Evolutionary conservation across 2,797 vertebrate genomes (phyloP).

Genomic region (Coregonus suidteri): DNA sequence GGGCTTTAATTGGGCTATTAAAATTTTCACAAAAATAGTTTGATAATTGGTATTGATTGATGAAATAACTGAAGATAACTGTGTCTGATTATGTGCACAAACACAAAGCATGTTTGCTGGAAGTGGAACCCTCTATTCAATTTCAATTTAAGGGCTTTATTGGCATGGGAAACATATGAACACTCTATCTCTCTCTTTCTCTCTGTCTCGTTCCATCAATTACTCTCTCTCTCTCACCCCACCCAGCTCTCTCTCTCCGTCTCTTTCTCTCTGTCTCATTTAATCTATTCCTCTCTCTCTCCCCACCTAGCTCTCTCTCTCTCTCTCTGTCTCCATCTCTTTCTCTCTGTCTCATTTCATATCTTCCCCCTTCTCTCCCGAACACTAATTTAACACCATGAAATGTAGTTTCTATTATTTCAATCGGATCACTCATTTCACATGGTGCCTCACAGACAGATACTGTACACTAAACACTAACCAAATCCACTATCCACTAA

Average conservation of each 20-base stretch:
- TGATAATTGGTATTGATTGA: conserved; percentile 2
- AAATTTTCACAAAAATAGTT: background rate
- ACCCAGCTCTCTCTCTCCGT: too few species aligned
- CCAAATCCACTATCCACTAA: background rate
- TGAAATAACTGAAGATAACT: background rate
- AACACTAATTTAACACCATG: conserved; percentile 4
- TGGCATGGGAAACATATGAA: too few species aligned
- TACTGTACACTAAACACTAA: background rate
- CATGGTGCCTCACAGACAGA: background rate
- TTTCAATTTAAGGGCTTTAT: too few species aligned
- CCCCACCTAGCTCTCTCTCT: background rate
- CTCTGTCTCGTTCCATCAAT: too few species aligned
- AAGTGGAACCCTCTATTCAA: background rate
- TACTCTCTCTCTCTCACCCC: too few species aligned
- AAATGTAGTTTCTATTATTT: background rate
- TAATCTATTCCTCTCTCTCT: background rate
- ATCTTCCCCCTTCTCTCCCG: conserved; percentile 27
- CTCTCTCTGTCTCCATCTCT: conserved; percentile 6
- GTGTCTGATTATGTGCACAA: conserved; percentile 4
- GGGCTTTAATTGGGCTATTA: background rate
- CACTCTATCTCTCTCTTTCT: background rate
- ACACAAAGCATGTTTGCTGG: conserved; percentile 1
- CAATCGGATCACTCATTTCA: background rate
- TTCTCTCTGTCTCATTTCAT: background rate
- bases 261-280: background rate